These are phyloP conservation scores for Nipponia nippon DNA, from an alignment of 2,113 vertebrate genomes.

Conservation along the genomic window DNA sequence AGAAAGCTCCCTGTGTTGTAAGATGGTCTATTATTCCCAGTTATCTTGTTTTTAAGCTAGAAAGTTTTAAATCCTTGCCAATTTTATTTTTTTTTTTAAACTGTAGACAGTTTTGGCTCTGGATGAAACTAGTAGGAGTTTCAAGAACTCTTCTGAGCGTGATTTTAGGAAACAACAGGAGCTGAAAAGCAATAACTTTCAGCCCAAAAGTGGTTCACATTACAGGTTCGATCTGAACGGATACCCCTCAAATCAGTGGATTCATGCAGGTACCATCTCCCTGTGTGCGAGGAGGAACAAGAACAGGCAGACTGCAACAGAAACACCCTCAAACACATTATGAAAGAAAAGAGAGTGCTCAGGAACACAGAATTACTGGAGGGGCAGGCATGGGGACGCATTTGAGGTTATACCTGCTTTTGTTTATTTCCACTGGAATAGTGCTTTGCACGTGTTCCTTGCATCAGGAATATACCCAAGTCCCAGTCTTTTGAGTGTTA, in stretches of 20 bases:
- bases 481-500: neutral
- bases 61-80: neutral
- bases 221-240: neutral
- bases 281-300: neutral
- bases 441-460: neutral
- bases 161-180: neutral
- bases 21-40: neutral
- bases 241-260: neutral
- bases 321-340: neutral
- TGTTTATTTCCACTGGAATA: neutral
- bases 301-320: neutral
- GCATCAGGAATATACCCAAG: neutral
- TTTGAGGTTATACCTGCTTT: neutral
- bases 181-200: neutral
- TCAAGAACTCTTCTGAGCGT: neutral
- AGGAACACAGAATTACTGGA: neutral
- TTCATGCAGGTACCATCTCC: neutral
- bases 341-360: neutral
- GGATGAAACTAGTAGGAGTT: neutral
- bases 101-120: neutral
- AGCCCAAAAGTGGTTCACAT: neutral
- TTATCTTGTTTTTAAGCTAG: neutral
- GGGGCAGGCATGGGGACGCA: neutral
- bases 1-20: neutral
- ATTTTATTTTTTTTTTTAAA: neutral